phyloP scores from a whole-genome alignment of 2,113 vertebrate genomes.

The Falco punctatus region DNA sequence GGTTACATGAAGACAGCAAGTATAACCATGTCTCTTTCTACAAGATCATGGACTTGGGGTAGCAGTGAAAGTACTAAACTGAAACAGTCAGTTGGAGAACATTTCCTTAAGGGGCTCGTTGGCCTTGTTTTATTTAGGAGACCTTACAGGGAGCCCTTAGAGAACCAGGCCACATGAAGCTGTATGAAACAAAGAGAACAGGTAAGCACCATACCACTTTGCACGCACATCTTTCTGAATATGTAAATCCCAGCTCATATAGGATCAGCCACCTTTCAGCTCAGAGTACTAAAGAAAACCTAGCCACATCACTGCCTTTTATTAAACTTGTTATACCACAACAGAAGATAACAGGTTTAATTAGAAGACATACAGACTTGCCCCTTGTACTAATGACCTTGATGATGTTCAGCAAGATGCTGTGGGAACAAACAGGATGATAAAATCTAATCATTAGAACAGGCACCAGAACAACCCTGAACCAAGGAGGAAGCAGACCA shows the following conservation, averaged over 20 bases:
- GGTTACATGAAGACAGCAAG: background rate
- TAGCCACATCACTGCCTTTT: background rate
- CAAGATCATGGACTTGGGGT: background rate
- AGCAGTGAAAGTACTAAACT: background rate
- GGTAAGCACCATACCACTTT: background rate
- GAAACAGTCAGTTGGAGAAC: background rate
- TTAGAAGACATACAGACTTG: conserved; percentile 16
- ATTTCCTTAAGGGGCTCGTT: background rate
- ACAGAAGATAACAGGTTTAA: background rate
- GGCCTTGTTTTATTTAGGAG: background rate
- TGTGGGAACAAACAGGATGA: conserved; percentile 16
- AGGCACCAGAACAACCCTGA: background rate
- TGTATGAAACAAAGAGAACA: background rate
- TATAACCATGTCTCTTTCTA: fast-evolving
- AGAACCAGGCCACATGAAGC: background rate
- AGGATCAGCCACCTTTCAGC: background rate
- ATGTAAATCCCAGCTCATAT: background rate
- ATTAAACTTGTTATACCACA: background rate
- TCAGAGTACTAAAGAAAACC: background rate
- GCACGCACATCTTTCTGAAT: background rate
- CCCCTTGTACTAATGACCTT: conserved; percentile 22
- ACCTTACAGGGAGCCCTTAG: background rate
- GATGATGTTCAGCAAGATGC: background rate
- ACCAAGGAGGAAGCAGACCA: conserved; percentile 1
- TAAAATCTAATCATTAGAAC: conserved; percentile 24